phyloP scores from a whole-genome alignment of 2,797 vertebrate genomes.

The Phrynocephalus guinanensis region DNA sequence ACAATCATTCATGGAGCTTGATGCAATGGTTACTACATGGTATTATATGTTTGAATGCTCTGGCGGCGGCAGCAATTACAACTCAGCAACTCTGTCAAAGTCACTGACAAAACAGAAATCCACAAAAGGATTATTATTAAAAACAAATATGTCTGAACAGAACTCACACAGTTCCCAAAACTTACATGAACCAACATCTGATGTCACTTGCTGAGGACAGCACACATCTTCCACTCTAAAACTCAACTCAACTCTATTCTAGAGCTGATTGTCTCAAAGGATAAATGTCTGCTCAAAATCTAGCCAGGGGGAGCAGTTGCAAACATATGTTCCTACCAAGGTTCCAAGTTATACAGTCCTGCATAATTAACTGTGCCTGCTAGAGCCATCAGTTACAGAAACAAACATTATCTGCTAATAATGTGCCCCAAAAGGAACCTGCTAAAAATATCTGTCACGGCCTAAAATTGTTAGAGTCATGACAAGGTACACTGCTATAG shows the following conservation, averaged over 20 bases:
- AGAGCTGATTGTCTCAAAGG: background rate
- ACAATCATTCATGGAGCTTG: background rate
- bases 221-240: background rate
- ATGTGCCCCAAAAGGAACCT: constrained; percentile 23
- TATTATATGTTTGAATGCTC: background rate
- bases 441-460: constrained; percentile 11
- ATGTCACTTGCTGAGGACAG: background rate
- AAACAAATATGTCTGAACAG: background rate
- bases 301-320: constrained; percentile 13
- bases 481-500: background rate
- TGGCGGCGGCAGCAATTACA: background rate
- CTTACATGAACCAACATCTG: background rate
- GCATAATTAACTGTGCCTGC: constrained; percentile 12
- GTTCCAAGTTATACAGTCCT: constrained; percentile 38
- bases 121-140: background rate
- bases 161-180: background rate
- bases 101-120: background rate
- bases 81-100: fast-evolving
- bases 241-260: background rate
- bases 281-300: background rate
- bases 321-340: background rate
- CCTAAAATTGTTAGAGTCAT: constrained; percentile 25
- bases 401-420: constrained; percentile 29
- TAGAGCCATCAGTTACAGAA: constrained; percentile 15
- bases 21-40: background rate